A percentile compares a stretch with the other conserved stretches of the same genome.
These are phyloP conservation scores for Psylliodes chrysocephalus DNA, from an alignment of 2,888 invertebrate species.

Conservation along the genomic window DNA sequence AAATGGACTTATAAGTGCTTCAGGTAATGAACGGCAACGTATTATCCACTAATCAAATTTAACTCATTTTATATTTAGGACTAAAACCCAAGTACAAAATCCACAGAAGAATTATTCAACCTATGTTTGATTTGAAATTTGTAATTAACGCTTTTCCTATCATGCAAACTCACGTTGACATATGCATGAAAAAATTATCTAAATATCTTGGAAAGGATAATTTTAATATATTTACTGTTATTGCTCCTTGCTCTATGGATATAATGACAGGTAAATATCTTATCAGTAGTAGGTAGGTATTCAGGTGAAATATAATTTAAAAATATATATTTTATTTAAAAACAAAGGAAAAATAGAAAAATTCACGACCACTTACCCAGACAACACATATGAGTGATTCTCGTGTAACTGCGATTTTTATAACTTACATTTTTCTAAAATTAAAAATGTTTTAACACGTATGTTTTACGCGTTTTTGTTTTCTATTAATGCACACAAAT, in stretches of 20 bases:
- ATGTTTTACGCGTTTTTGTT: too few relatives aligned
- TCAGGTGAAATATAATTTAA: too few relatives aligned
- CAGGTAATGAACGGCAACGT: constrained; percentile 49
- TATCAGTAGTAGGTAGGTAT: too few relatives aligned
- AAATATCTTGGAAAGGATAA: constrained; percentile 33
- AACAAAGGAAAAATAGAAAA: too few relatives aligned
- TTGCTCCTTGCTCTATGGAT: constrained; percentile 46
- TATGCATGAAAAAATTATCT: constrained; percentile 46
- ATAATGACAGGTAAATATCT: constrained; percentile 47
- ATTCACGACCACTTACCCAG: too few relatives aligned
- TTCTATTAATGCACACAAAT: too few relatives aligned
- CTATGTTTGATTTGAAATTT: constrained; percentile 48
- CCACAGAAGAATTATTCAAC: constrained; percentile 49
- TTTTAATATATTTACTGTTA: constrained; percentile 42
- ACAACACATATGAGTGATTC: too few relatives aligned
- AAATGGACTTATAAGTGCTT: constrained; percentile 48
- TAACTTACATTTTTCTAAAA: too few relatives aligned
- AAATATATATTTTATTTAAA: too few relatives aligned
- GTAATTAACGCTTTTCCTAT: constrained; percentile 31
- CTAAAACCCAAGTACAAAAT: constrained; percentile 41
- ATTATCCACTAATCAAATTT: neutral
- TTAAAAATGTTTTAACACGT: too few relatives aligned
- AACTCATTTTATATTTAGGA: constrained; percentile 29
- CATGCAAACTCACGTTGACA: constrained; percentile 39
- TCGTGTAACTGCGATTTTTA: too few relatives aligned